Evolutionary conservation across 2,113 vertebrate species (phyloP).

Genomic region (Callaeas wilsoni): DNA sequence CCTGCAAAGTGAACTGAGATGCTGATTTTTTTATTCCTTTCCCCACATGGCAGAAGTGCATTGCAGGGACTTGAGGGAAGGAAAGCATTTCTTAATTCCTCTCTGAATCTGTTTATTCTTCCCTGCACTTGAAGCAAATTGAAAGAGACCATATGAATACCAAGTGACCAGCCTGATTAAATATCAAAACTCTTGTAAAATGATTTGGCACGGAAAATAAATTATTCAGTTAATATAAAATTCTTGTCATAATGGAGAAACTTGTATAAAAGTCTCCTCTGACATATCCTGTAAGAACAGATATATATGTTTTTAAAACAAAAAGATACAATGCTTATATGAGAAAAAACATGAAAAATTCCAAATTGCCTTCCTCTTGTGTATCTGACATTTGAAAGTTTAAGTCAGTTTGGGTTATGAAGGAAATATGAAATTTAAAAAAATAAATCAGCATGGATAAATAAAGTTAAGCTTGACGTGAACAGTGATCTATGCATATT

Average conservation of each 20-base stretch:
- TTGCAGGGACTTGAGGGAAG: background rate
- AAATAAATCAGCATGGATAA: background rate
- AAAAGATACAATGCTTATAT: background rate
- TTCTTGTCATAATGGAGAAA: background rate
- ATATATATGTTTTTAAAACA: background rate
- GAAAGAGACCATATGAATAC: background rate
- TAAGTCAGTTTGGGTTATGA: background rate
- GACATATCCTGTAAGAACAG: background rate
- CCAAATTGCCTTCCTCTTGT: background rate
- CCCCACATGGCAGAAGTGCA: background rate
- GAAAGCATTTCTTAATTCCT: background rate
- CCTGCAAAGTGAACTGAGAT: background rate
- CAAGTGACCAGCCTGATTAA: background rate
- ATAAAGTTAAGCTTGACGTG: background rate
- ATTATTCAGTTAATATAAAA: background rate
- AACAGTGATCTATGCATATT: background rate
- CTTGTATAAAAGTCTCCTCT: background rate
- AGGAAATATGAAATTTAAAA: background rate
- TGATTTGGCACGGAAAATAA: background rate
- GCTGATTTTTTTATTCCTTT: background rate
- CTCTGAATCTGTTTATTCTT: background rate
- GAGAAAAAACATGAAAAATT: background rate
- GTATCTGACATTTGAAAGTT: background rate
- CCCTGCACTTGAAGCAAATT: background rate
- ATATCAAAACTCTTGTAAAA: background rate